phyloP scores from a whole-genome alignment of 2,113 vertebrate species.

The Myxocyprinus asiaticus region DNA sequence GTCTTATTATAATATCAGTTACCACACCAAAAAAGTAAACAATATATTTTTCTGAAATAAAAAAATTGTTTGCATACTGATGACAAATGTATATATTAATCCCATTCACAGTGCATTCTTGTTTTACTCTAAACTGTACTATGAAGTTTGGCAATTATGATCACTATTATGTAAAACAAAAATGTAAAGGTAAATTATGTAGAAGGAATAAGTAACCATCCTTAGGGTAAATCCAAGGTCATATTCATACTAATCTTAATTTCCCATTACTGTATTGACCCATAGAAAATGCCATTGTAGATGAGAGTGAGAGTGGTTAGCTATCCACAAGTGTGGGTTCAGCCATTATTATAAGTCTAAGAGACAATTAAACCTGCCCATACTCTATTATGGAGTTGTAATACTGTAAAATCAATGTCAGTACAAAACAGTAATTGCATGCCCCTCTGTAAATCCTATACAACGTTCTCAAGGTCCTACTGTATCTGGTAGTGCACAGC shows the following conservation, averaged over 20 bases:
- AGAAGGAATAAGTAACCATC: too few species aligned
- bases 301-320: slow-evolving; percentile 28
- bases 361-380: slow-evolving; percentile 55
- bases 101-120: too few species aligned
- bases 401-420: slow-evolving; percentile 42
- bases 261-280: too few species aligned
- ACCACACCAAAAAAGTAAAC: slow-evolving; percentile 8
- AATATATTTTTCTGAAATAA: neutral
- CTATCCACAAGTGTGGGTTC: slow-evolving; percentile 1
- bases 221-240: too few species aligned
- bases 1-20: slow-evolving; percentile 24
- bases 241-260: too few species aligned
- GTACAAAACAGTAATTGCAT: slow-evolving; percentile 32
- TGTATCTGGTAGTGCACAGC: slow-evolving; percentile 26
- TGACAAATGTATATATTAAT: too few species aligned
- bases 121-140: too few species aligned
- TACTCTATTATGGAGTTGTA: slow-evolving; percentile 57
- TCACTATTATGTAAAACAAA: too few species aligned
- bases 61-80: too few species aligned
- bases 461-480: slow-evolving; percentile 28
- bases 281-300: too few species aligned
- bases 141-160: too few species aligned
- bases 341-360: slow-evolving; percentile 54
- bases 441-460: slow-evolving; percentile 53
- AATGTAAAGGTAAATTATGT: too few species aligned